Percentiles rank a stretch among this genome's conserved stretches.
Evolutionary conservation across 2,888 invertebrate genomes (phyloP).

Genomic region (Drosophila conformis): DNA sequence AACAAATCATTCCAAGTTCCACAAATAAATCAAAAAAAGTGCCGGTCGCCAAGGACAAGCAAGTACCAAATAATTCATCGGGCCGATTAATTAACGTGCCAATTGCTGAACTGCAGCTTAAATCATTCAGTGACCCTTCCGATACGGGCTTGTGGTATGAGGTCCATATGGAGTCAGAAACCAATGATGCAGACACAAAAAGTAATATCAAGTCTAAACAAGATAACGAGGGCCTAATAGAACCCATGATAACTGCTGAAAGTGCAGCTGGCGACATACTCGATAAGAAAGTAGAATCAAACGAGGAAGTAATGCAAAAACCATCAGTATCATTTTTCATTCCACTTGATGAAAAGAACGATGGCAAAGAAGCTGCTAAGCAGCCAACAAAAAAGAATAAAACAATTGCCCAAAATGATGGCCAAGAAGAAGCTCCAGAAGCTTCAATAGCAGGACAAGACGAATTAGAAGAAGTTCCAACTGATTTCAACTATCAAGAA

Average conservation of each 20-base stretch:
- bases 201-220: neutral
- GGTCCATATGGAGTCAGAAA: constrained; percentile 14
- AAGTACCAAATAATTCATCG: constrained; percentile 36
- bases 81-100: constrained; percentile 59
- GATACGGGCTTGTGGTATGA: constrained; percentile 66
- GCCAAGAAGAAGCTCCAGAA: neutral
- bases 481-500: constrained; percentile 44
- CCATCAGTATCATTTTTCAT: constrained; percentile 68
- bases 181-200: constrained; percentile 7
- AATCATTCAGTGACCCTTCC: constrained; percentile 62
- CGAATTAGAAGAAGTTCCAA: constrained; percentile 15
- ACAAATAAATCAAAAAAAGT: constrained; percentile 59
- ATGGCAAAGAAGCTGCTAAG: constrained; percentile 42
- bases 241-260: constrained; percentile 3
- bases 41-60: constrained; percentile 49
- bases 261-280: constrained; percentile 50
- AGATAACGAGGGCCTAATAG: neutral
- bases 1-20: constrained; percentile 70
- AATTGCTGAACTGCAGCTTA: constrained; percentile 75
- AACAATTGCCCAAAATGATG: neutral
- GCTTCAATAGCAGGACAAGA: constrained; percentile 9
- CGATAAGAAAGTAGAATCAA: constrained; percentile 49
- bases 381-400: constrained; percentile 37
- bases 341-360: constrained; percentile 56
- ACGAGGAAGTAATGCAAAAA: constrained; percentile 36